Conservation (phyloP, 2,797 vertebrate species). For the Rachycentron canadum region DNA sequence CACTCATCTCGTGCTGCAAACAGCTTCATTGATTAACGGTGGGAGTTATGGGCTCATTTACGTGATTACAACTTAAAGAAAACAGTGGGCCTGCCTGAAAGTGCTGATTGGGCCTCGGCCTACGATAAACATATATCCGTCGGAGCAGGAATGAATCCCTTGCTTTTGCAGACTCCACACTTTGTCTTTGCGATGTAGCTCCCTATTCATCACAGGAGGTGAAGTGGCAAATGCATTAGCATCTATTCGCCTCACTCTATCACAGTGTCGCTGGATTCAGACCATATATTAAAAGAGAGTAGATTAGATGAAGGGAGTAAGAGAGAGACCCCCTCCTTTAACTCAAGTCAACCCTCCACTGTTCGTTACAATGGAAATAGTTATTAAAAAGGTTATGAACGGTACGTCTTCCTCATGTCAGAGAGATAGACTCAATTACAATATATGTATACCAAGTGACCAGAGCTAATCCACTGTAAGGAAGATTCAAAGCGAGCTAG, state of each 20-base stretch:
- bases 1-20: conserved; percentile 64
- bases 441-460: background rate
- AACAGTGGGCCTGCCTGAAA: conserved; percentile 83
- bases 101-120: conserved; percentile 82
- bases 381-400: conserved; percentile 34
- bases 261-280: conserved; percentile 46
- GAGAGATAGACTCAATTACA: background rate
- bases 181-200: conserved; percentile 55
- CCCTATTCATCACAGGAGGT: conserved; percentile 71
- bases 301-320: conserved; percentile 49
- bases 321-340: conserved; percentile 27
- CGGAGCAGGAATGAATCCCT: conserved; percentile 74
- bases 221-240: conserved; percentile 72
- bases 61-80: conserved; percentile 90
- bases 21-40: conserved; percentile 83
- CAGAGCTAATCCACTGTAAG: background rate
- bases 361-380: background rate
- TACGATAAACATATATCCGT: conserved; percentile 80
- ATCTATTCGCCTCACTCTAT: conserved; percentile 49
- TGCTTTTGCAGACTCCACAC: conserved; percentile 74
- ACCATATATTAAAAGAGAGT: conserved; percentile 61
- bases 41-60: conserved; percentile 90
- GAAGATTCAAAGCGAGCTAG: conserved; percentile 4
- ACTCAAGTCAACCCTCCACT: conserved; percentile 23
- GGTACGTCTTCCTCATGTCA: background rate